Evolutionary conservation across 2,797 vertebrate species (phyloP).

Genomic region (Anabas testudineus): DNA sequence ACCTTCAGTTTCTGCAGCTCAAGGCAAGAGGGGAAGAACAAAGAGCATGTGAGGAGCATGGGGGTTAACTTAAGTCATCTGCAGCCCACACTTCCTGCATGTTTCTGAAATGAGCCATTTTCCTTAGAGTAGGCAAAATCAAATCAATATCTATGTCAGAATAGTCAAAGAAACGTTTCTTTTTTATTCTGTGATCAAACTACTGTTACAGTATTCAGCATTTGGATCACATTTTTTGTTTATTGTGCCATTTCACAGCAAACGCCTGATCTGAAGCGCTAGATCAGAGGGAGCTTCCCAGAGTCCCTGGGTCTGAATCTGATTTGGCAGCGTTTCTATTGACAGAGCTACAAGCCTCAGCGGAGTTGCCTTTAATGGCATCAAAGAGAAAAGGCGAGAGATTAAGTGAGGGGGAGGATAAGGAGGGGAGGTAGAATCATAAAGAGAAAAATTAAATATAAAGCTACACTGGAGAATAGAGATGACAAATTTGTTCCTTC

Average conservation of each 20-base stretch:
- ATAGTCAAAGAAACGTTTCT: neutral
- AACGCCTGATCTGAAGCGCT: constrained; percentile 40
- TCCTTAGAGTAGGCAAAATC: constrained; percentile 26
- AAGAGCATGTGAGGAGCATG: constrained; percentile 45
- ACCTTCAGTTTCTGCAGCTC: constrained; percentile 45
- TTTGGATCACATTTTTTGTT: constrained; percentile 17
- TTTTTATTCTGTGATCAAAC: constrained; percentile 38
- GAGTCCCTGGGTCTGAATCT: constrained; percentile 52
- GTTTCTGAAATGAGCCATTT: constrained; percentile 32
- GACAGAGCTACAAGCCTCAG: constrained; percentile 56
- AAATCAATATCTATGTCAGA: constrained; percentile 25
- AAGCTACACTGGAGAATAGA: constrained; percentile 16
- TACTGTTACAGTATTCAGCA: constrained; percentile 4
- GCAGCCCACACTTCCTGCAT: constrained; percentile 13
- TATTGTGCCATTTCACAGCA: constrained; percentile 29
- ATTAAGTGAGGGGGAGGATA: constrained; percentile 27
- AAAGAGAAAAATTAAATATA: constrained; percentile 37
- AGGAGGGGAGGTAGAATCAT: constrained; percentile 13
- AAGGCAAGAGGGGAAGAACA: constrained; percentile 43
- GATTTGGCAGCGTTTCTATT: constrained; percentile 66
- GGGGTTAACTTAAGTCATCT: constrained; percentile 30
- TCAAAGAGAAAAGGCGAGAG: constrained; percentile 47
- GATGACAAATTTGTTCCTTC: constrained; percentile 42
- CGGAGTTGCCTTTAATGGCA: constrained; percentile 56
- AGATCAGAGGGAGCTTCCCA: constrained; percentile 63